Base-by-base conservation (phyloP, 2,888 invertebrate species). In the Sinopyrophorus schimmeli region DNA sequence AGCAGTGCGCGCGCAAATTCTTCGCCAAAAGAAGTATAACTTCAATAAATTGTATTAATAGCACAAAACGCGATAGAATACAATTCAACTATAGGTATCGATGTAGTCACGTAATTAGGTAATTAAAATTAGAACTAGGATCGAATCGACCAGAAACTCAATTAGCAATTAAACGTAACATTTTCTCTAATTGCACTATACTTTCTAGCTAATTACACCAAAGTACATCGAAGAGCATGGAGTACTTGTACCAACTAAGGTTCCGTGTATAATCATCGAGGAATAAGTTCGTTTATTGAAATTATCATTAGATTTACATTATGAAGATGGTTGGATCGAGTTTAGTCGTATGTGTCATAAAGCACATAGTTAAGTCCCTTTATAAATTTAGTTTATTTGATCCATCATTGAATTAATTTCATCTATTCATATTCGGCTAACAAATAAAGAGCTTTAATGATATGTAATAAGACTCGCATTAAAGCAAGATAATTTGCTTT, bases 91-190 rank as follows among this genome's bases (percentile, higher is more conserved):
- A 31, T 34, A 34, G 31, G 37, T 48, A 56, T 59, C 49, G 59
- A 60, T 71, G 70, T 71, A 74, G 73, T 73, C 73, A 72, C 72
- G 74, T 76, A 76, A 76, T 76, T 76, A 76, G 74, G 74, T 74
- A 74, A 75, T 76, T 76, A 76, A 76, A 75, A 76, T 76, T 75
- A 74, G 74, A 74, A 74, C 74, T 74, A 52, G 55, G 54, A 57
- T 54, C 70, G 71, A 74, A 74, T 74, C 74, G 72, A 72, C 69
- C 72, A 72, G 74, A 74, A 74, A 75, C 74, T 75, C 75, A 75
- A 75, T 76, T 75, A 75, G 75, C 75, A 75, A 75, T 76, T 76
- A 75, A 76, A 75, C 74, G 74, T 73, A 72, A 75, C 74, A 75
- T 76, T 75, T 75, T 75, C 74, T 74, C 74, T 75, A 75, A 75